These are phyloP conservation scores for Brenthis ino DNA, from an alignment of 2,888 invertebrate genomes.

Conservation along the genomic window DNA sequence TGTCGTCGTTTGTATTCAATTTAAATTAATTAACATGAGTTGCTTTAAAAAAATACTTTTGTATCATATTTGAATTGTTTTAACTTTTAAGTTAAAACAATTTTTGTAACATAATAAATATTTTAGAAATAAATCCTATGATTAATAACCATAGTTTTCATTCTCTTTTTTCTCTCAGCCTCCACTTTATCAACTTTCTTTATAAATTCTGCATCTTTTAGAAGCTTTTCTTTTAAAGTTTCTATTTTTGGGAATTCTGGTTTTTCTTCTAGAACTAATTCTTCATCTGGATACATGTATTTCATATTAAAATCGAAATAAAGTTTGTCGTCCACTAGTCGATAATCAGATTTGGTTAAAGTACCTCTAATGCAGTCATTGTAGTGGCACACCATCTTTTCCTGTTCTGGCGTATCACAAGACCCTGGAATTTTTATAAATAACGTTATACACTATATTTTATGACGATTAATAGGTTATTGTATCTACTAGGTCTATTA, in stretches of 20 bases:
- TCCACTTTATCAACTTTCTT: constrained; percentile 40
- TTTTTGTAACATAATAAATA: constrained; percentile 5
- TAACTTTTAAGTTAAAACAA: too few species aligned
- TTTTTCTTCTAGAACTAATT: constrained; percentile 34
- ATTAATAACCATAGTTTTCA: constrained; percentile 75
- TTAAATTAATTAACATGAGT: not conserved
- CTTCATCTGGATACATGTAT: constrained; percentile 54
- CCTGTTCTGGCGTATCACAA: constrained; percentile 84
- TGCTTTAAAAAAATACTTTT: constrained; percentile 6
- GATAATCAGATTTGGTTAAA: constrained; percentile 67
- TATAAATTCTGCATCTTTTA: constrained; percentile 31
- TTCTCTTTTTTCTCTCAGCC: constrained; percentile 52
- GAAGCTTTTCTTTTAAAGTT: constrained; percentile 24
- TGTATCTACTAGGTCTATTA: too few species aligned
- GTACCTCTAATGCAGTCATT: constrained; percentile 81
- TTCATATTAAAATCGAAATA: constrained; percentile 74
- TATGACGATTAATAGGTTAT: not conserved
- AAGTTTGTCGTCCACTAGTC: constrained; percentile 69
- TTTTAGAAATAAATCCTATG: constrained; percentile 75
- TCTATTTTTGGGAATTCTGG: constrained; percentile 8
- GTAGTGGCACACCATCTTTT: constrained; percentile 82
- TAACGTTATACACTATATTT: not conserved
- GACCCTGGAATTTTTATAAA: constrained; percentile 68
- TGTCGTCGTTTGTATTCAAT: too few species aligned
- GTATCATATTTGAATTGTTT: not conserved